Evolutionary conservation across 2,888 invertebrate species (phyloP), one percentile per base, ranked within the genome.

Genomic region (Aphodius granarius): DNA sequence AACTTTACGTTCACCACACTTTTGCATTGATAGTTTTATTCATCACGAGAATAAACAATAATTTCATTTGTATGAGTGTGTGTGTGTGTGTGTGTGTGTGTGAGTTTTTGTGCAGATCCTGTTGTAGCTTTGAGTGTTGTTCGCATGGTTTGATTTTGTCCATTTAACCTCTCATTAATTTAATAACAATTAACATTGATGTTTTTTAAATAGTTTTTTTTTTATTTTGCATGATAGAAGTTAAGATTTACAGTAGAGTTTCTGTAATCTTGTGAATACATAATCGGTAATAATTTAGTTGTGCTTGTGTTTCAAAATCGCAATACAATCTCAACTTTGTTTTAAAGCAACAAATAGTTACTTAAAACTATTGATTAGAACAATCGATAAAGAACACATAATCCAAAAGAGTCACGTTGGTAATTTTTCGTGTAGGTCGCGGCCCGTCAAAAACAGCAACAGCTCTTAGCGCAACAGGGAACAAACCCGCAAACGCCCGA

Each of bases 361-460:
- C 4, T 9, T 43, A 43, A 43, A 43, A 43, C 43, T 43, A 2
- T 1, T 2, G 1, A 23, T 23, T 6, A 23, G 6, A 23, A n/a
- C n/a, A n/a, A n/a, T n/a, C n/a, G n/a, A n/a, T n/a, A n/a, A n/a
- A n/a, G n/a, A n/a, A n/a, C n/a, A n/a, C n/a, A n/a, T n/a, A n/a
- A n/a, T n/a, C n/a, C n/a, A n/a, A n/a, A 6, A 43, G 3, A 43
- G 6, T 43, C 13, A 9, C 9, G 13, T 1, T 13, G 2, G 4
- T 43, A 43, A 43, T 23, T 73, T 75, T 73, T 20, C 16, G 9
- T 68, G 17, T 72, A 77, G 77, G 77, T 77, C 66, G 77, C 73
- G 68, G 77, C 77, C 81, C 89, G 93, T 0, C 93, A 93, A 82
- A 91, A 92, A 81, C 90, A 90, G 82, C 89, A 91, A 82, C 88